phyloP scores from a whole-genome alignment of 2,113 vertebrate genomes.

The Synodontis membranacea region DNA sequence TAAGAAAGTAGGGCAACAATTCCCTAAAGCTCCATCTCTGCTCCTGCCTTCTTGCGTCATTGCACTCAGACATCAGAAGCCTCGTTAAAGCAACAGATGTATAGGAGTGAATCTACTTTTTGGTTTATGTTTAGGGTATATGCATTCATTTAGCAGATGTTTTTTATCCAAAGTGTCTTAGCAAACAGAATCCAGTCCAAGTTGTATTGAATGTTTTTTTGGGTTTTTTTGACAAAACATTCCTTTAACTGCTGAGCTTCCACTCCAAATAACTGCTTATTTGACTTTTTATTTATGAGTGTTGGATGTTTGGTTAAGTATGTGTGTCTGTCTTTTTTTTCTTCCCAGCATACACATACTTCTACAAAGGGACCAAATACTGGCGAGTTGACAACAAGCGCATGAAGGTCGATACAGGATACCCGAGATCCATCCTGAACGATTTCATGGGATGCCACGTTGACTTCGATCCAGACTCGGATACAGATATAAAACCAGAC shows the following conservation, averaged over 20 bases:
- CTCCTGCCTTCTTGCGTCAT: constrained; percentile 50
- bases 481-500: constrained; percentile 46
- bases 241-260: neutral
- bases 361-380: constrained; percentile 92
- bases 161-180: neutral
- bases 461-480: constrained; percentile 62
- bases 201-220: neutral
- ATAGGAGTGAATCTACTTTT: neutral
- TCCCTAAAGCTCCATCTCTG: constrained; percentile 58
- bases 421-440: constrained; percentile 91
- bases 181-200: neutral
- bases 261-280: neutral
- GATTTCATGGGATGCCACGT: constrained; percentile 94
- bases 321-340: neutral
- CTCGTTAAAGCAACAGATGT: constrained; percentile 33
- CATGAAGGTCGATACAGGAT: constrained; percentile 84
- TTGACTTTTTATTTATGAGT: neutral
- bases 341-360: constrained; percentile 86
- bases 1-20: constrained; percentile 50
- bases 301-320: neutral
- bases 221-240: neutral
- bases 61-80: constrained; percentile 9
- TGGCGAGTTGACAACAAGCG: constrained; percentile 92
- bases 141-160: neutral
- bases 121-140: neutral